Evolutionary conservation across 2,888 invertebrate species (phyloP).

Genomic region (Drosophila picticornis): DNA sequence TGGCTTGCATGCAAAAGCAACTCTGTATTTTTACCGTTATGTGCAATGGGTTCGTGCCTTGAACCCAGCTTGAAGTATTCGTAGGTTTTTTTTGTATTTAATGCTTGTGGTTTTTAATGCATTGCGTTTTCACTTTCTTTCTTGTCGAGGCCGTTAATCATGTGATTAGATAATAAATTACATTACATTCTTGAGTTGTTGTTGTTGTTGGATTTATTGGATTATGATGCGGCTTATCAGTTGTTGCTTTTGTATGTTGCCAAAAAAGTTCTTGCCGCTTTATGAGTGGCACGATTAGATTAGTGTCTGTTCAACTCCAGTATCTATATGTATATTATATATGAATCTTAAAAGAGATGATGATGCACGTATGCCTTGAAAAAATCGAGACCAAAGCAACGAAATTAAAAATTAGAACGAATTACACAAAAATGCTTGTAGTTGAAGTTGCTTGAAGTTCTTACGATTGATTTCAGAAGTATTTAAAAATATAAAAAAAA

Average conservation of each 20-base stretch:
- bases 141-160: constrained; percentile 52
- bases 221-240: constrained; percentile 59
- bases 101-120: constrained; percentile 33
- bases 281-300: constrained; percentile 44
- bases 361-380: not conserved
- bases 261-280: constrained; percentile 29
- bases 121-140: constrained; percentile 57
- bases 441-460: not conserved
- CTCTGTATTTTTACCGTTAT: constrained; percentile 44
- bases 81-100: constrained; percentile 19
- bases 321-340: constrained; percentile 10
- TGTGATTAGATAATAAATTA: constrained; percentile 66
- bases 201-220: constrained; percentile 23
- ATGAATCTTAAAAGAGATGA: constrained; percentile 25
- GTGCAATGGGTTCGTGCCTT: constrained; percentile 53
- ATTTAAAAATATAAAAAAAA: not conserved
- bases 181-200: constrained; percentile 36
- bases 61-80: constrained; percentile 41
- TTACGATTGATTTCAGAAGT: not conserved
- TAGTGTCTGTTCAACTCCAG: constrained; percentile 26
- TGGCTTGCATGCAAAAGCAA: constrained; percentile 57
- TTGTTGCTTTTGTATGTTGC: constrained; percentile 24
- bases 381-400: not conserved
- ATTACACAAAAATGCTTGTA: not conserved
- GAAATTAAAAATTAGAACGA: no score